Evolutionary conservation across 2,113 vertebrate species (phyloP).

Genomic region (Cricetomys ansorgei): DNA sequence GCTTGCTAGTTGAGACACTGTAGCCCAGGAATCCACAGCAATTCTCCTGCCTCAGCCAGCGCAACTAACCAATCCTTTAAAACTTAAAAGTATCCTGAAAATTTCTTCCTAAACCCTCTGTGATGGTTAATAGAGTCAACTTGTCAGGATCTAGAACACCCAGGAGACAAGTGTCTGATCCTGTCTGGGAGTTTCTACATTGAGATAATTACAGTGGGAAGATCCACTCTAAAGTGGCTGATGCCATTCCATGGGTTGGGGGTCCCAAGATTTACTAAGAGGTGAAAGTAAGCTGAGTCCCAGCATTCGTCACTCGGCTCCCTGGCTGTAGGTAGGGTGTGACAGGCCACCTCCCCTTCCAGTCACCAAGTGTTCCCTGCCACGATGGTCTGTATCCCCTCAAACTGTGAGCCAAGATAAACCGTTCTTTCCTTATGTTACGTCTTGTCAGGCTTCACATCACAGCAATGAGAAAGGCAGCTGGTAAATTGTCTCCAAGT

Average conservation of each 20-base stretch:
- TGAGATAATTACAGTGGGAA: background rate
- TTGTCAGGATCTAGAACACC: no score
- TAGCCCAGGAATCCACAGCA: background rate
- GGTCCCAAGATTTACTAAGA: background rate
- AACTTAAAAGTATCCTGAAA: constrained; percentile 29
- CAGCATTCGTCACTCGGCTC: no score
- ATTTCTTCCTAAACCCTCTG: constrained; percentile 66
- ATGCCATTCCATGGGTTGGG: no score
- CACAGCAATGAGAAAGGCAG: no score
- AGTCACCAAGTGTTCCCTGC: background rate
- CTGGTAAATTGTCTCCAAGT: background rate
- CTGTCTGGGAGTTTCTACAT: background rate
- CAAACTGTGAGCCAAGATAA: background rate
- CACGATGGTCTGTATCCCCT: background rate
- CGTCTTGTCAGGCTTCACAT: no score
- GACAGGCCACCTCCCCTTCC: background rate
- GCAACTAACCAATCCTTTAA: background rate
- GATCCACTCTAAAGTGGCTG: background rate
- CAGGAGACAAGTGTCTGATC: background rate
- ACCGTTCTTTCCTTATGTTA: background rate
- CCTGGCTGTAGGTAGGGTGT: background rate
- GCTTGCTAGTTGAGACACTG: background rate
- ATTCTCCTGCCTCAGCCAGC: background rate
- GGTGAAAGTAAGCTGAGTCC: no score
- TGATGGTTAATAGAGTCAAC: background rate